Evolutionary conservation across 2,888 invertebrate genomes (phyloP), one percentile per base, ranked within the genome.

Genomic region (Neria commutata): DNA sequence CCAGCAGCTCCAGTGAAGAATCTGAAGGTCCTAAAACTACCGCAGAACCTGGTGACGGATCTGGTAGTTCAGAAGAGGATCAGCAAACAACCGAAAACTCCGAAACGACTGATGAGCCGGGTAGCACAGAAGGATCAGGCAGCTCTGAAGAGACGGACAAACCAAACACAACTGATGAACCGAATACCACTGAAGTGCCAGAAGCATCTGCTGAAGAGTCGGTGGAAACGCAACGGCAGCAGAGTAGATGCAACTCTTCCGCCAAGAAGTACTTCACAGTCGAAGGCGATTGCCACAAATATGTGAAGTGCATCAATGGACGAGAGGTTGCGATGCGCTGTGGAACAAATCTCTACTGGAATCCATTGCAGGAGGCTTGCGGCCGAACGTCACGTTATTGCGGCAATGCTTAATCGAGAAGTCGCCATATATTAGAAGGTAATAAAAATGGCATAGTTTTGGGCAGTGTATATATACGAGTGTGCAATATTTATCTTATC

Each of bases 281-380:
- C 61, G 2, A 54, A 33, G 1, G n/a, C n/a, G 55, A 68, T 40
- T 70, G 69, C 54, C 48, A 52, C 16, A 59, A 65, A 56, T 70
- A 64, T 10, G 68, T 67, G 62, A 69, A 69, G 19, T 70, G 69
- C 21, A 26, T 64, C n/a, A 55, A 61, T 16, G 68, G 69, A 23
- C 29, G 23, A 3, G 63, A 59, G 23, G 10, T 10, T 1, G 21
- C 19, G n/a, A 52, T 45, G 14, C 46, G 48, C 34, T 62, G 62
- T 24, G 40, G 54, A 5, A 19, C 29, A 4, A 33, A 26, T 1
- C 63, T 63, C 4, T 62, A 53, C 19, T 63, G 62, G 62, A 59
- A 63, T 33, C 59, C 37, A 3, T n/a, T 14, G 5, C 34, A 62
- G 21, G 49, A 55, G 14, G 62, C 59, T 4, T 62, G 63, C 26